Conservation (phyloP, 2,797 vertebrate genomes). For the Falco rusticolus region DNA sequence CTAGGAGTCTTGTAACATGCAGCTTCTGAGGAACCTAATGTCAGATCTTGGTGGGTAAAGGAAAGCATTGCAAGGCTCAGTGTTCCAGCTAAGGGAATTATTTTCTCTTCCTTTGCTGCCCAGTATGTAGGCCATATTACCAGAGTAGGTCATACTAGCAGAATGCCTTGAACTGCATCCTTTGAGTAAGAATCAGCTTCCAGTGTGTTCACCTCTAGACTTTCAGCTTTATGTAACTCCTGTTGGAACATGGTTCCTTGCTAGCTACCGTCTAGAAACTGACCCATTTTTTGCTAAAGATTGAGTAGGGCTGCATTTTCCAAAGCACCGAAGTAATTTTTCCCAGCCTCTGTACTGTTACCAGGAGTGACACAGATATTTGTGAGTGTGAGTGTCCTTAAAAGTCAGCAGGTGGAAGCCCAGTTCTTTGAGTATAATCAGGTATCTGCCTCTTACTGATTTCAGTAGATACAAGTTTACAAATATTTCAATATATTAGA, state of each 20-base stretch:
- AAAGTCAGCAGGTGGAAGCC: not conserved
- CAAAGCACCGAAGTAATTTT: not conserved
- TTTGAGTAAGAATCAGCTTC: not conserved
- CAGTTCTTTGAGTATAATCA: not conserved
- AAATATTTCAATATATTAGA: not conserved
- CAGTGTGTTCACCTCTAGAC: not conserved
- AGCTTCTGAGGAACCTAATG: not conserved
- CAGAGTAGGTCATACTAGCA: not conserved
- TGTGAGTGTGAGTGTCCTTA: not conserved
- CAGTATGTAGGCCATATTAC: not conserved
- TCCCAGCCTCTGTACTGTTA: not conserved
- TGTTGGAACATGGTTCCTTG: not conserved
- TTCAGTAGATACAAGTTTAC: not conserved
- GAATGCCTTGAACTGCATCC: not conserved
- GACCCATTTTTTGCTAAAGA: not conserved
- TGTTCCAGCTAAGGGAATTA: not conserved
- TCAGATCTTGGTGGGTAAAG: not conserved
- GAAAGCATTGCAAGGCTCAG: accelerated
- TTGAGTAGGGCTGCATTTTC: not conserved
- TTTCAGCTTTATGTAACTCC: not conserved
- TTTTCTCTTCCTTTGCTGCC: not conserved
- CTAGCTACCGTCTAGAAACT: not conserved
- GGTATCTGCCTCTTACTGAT: not conserved
- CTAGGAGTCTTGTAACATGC: not conserved
- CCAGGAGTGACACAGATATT: not conserved